A percentile compares a stretch with the other conserved stretches of the same genome.
Evolutionary conservation across 1,140 invertebrate species (phyloP).

Genomic region (Schlechtendalia chinensis): DNA sequence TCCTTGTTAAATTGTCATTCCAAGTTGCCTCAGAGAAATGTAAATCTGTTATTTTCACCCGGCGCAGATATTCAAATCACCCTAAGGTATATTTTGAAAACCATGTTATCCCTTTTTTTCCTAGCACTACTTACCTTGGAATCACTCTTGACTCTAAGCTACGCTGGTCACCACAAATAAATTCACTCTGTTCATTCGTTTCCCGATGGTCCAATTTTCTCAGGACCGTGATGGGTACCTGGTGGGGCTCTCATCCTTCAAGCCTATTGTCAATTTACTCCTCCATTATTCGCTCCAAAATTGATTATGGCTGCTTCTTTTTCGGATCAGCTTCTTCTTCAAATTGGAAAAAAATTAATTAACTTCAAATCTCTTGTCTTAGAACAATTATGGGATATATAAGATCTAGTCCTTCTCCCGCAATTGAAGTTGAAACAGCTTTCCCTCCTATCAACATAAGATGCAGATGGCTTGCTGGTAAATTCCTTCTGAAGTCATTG

Average conservation of each 20-base stretch:
- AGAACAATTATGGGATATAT: too few relatives aligned
- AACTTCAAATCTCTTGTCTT: not conserved
- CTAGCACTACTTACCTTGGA: not conserved
- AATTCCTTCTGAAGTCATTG: too few relatives aligned
- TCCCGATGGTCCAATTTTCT: slow-evolving; percentile 15
- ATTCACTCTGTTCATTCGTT: not conserved
- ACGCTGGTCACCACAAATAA: not conserved
- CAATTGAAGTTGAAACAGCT: too few relatives aligned
- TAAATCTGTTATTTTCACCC: not conserved
- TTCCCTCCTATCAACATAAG: too few relatives aligned
- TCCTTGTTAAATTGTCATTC: too few relatives aligned
- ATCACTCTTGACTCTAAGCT: not conserved
- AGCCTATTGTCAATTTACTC: not conserved
- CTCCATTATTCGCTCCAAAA: not conserved
- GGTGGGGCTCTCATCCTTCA: not conserved
- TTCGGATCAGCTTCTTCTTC: not conserved
- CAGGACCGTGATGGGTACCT: not conserved
- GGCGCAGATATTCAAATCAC: not conserved
- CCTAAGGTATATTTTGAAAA: not conserved
- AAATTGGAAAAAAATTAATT: not conserved
- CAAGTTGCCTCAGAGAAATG: not conserved
- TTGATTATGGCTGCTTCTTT: not conserved
- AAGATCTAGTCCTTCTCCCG: too few relatives aligned
- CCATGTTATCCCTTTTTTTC: not conserved
- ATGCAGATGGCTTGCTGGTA: too few relatives aligned